Conservation (phyloP, 1,140 invertebrate genomes). For the Drosophila novamexicana region DNA sequence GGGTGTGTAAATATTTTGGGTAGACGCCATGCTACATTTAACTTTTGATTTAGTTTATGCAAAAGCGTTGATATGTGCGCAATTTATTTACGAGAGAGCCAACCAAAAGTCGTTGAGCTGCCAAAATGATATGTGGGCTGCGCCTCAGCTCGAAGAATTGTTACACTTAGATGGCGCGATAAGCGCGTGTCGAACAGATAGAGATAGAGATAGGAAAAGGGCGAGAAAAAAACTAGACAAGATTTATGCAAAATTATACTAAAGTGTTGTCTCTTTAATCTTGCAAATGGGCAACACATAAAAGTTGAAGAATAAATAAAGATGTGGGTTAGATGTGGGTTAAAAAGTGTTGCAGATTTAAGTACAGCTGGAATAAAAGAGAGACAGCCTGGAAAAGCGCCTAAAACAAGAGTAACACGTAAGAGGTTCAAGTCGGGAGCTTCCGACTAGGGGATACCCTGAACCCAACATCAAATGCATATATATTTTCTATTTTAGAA, state of each 20-base stretch:
- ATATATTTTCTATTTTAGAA: too few relatives aligned
- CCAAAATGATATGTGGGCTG: slow-evolving; percentile 33
- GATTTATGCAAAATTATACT: not conserved
- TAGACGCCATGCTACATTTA: slow-evolving; percentile 70
- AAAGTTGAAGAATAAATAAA: too few relatives aligned
- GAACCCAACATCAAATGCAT: too few relatives aligned
- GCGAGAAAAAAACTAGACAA: not conserved
- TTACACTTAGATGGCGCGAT: slow-evolving; percentile 11
- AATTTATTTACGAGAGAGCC: slow-evolving; percentile 65
- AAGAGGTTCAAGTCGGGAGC: too few relatives aligned
- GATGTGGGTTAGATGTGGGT: too few relatives aligned
- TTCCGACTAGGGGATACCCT: too few relatives aligned
- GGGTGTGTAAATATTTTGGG: slow-evolving; percentile 43
- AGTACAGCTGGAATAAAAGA: too few relatives aligned
- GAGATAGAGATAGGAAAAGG: not conserved
- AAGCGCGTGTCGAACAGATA: not conserved
- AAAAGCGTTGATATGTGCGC: slow-evolving; percentile 52
- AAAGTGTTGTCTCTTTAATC: too few relatives aligned
- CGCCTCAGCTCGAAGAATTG: slow-evolving; percentile 21
- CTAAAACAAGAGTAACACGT: too few relatives aligned
- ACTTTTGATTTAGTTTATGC: slow-evolving; percentile 80
- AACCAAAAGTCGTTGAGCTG: slow-evolving; percentile 1
- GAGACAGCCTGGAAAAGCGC: too few relatives aligned
- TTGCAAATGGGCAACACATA: too few relatives aligned
- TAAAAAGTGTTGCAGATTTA: too few relatives aligned